Evolutionary conservation across 2,113 vertebrate genomes (phyloP), one percentile per base, ranked within the genome.

Genomic region (Rhabdomys dilectus): DNA sequence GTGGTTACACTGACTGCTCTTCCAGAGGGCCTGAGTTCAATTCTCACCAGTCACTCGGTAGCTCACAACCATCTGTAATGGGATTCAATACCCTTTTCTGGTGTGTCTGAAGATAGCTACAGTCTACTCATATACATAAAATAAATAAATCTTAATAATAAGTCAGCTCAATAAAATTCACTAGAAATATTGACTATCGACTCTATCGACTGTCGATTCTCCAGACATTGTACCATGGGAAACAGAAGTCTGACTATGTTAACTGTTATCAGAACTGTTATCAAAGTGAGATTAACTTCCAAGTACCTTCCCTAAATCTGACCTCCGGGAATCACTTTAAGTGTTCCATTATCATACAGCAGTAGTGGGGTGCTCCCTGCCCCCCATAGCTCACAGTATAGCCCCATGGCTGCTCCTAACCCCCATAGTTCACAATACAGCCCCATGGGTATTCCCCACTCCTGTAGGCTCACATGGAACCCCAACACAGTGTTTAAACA

Each of bases 391-490:
- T 31, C 13, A 39, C 1, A 5, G 13, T 1, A 58, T 7, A 39
- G 12, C 22, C 66, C 21, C 12, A 26, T 39, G 10, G 62, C 1
- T 56, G 87, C 42, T 4, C 4, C 51, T 36, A 87, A 0, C 42
- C 3, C 22, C 15, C 17, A 21, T 6, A 60, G 15, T 8, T 36
- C 19, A n/a, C 1, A 6, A 15, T 0, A 58, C 13, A 39, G 12
- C 31, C 66, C 21, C 7, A 26, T 45, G 12, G 29, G 12, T 15
- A 66, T 66, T 66, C 31, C 29, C 22, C 22, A 26, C 17, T 13
- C 17, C 26, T 42, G 9, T 2, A 60, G 19, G 15, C 11, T 39
- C 24, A n/a, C 0, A 7, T 12, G 0, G 51, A 36, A 7, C 24
- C 68, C 22, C 13, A 36, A 36, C 48, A 3, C 1, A 66, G 73